Evolutionary conservation across 64 coral and sea anemone species (phyloP).

Genomic region (Montipora capricornis): DNA sequence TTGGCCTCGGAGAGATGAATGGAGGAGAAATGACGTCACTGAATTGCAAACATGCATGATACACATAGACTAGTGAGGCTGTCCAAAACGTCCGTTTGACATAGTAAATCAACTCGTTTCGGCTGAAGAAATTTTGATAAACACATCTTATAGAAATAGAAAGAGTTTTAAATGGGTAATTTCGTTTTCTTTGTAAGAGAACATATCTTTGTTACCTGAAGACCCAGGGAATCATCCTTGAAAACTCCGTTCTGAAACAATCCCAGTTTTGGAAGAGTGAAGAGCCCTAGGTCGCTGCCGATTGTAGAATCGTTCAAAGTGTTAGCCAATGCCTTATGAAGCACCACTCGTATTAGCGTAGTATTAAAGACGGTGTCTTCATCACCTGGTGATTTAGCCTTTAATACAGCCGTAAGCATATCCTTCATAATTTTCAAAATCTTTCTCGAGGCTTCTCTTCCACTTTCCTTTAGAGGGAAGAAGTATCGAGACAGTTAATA

Average conservation of each 20-base stretch:
- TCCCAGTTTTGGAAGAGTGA: conserved; percentile 14
- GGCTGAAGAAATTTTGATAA: no score
- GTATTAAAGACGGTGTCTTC: conserved; percentile 23
- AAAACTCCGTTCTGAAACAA: neutral
- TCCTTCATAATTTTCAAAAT: conserved; percentile 15
- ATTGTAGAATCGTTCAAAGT: neutral
- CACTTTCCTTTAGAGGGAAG: neutral
- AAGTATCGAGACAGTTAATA: neutral
- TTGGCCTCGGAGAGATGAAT: no score
- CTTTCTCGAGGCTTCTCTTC: neutral
- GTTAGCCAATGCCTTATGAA: neutral
- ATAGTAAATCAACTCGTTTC: no score
- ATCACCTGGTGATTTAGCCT: conserved; percentile 1
- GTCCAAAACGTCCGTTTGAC: no score
- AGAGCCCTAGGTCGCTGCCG: neutral
- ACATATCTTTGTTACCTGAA: neutral
- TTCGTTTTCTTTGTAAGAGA: no score
- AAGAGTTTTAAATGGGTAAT: no score
- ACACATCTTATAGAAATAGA: no score
- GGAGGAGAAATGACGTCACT: no score
- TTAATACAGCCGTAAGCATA: conserved; percentile 1
- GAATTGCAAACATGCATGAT: no score
- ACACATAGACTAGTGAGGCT: no score
- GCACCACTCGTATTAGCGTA: neutral
- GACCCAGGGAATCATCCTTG: neutral